Conservation (phyloP, 2,888 invertebrate species). For the Erpobdella octoculata region DNA sequence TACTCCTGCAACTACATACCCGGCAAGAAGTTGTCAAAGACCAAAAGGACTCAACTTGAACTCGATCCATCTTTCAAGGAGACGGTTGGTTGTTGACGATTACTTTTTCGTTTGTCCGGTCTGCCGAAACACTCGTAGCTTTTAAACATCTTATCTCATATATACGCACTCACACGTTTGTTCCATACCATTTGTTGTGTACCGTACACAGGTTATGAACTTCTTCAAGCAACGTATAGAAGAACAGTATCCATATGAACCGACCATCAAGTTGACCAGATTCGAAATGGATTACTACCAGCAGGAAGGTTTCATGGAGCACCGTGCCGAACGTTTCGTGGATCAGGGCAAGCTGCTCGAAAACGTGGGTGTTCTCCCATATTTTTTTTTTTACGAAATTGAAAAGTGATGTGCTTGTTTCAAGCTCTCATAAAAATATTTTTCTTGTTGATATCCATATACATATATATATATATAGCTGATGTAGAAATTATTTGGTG, state of each 20-base stretch:
- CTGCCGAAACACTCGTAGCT: background rate
- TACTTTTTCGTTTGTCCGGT: background rate
- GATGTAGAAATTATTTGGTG: background rate
- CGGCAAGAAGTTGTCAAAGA: background rate
- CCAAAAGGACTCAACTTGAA: constrained; percentile 20
- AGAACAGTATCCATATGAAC: constrained; percentile 43
- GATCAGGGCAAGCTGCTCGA: constrained; percentile 44
- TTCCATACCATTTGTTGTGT: too few relatives aligned
- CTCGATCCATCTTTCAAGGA: constrained; percentile 43
- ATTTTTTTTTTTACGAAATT: background rate
- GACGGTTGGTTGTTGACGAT: constrained; percentile 39
- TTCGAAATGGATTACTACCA: constrained; percentile 42
- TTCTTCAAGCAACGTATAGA: constrained; percentile 47
- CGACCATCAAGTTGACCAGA: constrained; percentile 41
- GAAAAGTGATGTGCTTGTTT: background rate
- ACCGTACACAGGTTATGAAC: constrained; percentile 42
- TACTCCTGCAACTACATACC: constrained; percentile 16
- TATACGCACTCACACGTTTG: too few relatives aligned
- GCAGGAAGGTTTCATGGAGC: constrained; percentile 46
- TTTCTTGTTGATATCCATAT: background rate
- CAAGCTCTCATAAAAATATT: background rate
- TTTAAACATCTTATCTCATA: background rate
- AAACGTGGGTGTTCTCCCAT: too few relatives aligned
- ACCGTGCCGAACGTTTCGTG: constrained; percentile 43
- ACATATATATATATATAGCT: background rate